phyloP scores from a whole-genome alignment of 2,888 invertebrate species.

The Bugula neritina region DNA sequence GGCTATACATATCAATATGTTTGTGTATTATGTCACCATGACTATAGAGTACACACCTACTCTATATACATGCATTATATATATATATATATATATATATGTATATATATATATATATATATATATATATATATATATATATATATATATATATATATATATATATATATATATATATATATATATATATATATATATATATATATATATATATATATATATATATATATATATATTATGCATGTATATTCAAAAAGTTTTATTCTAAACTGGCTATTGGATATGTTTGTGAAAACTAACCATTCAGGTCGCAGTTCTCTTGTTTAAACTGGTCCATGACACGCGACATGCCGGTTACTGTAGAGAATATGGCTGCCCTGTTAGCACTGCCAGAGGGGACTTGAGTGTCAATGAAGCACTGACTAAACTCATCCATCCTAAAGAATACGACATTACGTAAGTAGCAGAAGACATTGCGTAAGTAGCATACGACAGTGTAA shows the following conservation, averaged over 20 bases:
- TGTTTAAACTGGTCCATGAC: slow-evolving; percentile 3
- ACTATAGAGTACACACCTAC: too few species aligned
- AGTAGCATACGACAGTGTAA: too few species aligned
- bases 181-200: neutral
- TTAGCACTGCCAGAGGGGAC: neutral
- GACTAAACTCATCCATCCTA: slow-evolving; percentile 20
- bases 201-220: neutral
- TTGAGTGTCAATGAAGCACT: slow-evolving; percentile 17
- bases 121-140: too few species aligned
- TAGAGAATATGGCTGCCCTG: neutral
- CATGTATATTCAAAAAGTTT: neutral
- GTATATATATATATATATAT: too few species aligned
- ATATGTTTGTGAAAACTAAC: neutral
- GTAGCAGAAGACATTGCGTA: neutral
- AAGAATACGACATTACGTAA: neutral
- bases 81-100: too few species aligned
- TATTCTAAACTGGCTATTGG: neutral
- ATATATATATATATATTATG: neutral
- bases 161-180: neutral
- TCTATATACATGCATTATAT: too few species aligned
- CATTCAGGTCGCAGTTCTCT: slow-evolving; percentile 16
- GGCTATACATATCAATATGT: too few species aligned
- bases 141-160: neutral
- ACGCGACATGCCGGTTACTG: neutral
- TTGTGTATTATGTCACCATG: too few species aligned